Evolutionary conservation across 1,140 invertebrate genomes (phyloP), one percentile per base, ranked within the genome.

Genomic region (Philaenus spumarius): DNA sequence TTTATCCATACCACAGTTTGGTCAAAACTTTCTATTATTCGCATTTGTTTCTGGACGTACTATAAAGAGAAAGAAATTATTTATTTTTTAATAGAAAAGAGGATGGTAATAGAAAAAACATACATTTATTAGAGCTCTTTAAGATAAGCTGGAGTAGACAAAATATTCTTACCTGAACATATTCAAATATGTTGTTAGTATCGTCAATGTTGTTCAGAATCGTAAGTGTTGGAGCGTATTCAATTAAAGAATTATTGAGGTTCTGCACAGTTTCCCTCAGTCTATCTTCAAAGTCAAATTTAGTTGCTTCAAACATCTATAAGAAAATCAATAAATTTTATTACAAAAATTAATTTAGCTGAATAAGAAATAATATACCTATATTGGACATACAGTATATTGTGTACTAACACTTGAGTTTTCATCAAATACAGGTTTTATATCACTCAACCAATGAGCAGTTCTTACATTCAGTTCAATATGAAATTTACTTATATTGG

Each of bases 1-100:
- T 94, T 94, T 39, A 95, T 91, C 90, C 90, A 94, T 3, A 76
- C 67, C 20, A 90, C 83, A 63, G 84, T 77, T 60, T 84, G 79
- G 62, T 86, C 79, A 60, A 89, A 84, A 48, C 83, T 81, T 62
- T 82, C 78, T n/a, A 95, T 73, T 64, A 84, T 78, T 61, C 84
- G 82, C 47, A 89, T 80, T 53, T 93, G 80, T 65, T 82, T 82
- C 48, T 84, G 78, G 47, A 87, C 75, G 67, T 85, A 86, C 64
- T 67, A 34, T 3, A 65, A 67, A 51, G 20, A 53, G 51, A 82
- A 77, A 47, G 85, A 75, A 50, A 82, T 70, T 61, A 53, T n/a
- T n/a, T n/a, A n/a, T n/a, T n/a, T n/a, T n/a, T n/a, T n/a, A n/a
- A n/a, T n/a, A n/a, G n/a, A n/a, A n/a, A n/a, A n/a, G n/a, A n/a